Evolutionary conservation across 2,888 invertebrate species (phyloP).

Genomic region (Calliopum simillimum): DNA sequence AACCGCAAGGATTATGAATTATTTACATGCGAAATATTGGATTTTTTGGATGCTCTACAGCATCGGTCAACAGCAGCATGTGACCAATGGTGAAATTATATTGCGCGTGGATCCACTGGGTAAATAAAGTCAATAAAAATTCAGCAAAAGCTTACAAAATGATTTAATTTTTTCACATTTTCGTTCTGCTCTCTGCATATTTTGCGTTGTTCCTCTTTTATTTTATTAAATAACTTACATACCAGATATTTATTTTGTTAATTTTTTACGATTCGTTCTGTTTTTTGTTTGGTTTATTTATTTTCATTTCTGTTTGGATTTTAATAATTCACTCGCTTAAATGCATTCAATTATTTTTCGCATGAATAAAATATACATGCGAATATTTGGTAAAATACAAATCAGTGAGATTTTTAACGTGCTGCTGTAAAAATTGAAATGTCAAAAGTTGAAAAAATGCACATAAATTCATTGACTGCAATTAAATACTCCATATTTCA

Average conservation of each 20-base stretch:
- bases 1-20: slow-evolving; percentile 60
- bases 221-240: too few species aligned
- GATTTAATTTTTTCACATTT: not conserved
- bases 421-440: not conserved
- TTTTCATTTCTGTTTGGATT: slow-evolving; percentile 6
- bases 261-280: too few species aligned
- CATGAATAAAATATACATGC: not conserved
- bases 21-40: slow-evolving; percentile 54
- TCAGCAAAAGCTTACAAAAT: not conserved
- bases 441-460: slow-evolving; percentile 51
- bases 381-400: not conserved
- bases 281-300: slow-evolving; percentile 10
- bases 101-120: slow-evolving; percentile 66
- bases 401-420: not conserved
- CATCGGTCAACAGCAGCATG: slow-evolving; percentile 44
- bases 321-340: not conserved
- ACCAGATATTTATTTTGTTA: too few species aligned
- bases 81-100: slow-evolving; percentile 59
- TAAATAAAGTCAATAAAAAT: slow-evolving; percentile 49
- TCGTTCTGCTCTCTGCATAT: too few species aligned
- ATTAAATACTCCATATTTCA: too few species aligned
- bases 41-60: slow-evolving; percentile 57
- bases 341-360: not conserved
- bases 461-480: slow-evolving; percentile 53
- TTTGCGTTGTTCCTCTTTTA: too few species aligned